phyloP scores from a whole-genome alignment of 2,113 vertebrate genomes.

The Tichodroma muraria region DNA sequence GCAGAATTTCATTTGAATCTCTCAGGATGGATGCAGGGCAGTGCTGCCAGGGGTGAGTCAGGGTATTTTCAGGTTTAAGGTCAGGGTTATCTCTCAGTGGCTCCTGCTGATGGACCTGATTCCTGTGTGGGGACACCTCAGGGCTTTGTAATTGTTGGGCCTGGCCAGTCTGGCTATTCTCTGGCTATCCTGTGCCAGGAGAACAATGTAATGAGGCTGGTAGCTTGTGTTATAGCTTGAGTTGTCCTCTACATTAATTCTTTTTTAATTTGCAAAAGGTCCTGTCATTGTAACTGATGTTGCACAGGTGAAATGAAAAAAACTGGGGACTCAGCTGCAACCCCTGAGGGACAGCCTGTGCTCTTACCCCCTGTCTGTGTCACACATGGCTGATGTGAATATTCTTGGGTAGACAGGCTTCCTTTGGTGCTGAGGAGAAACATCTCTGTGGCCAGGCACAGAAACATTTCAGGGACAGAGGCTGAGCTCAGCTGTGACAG shows the following conservation, averaged over 20 bases:
- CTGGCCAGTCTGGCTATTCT: background rate
- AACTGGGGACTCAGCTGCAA: background rate
- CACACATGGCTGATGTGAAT: background rate
- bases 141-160: rapidly evolving
- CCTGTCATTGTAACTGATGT: background rate
- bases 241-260: background rate
- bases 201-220: background rate
- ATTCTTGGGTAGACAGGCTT: background rate
- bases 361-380: background rate
- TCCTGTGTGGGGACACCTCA: background rate
- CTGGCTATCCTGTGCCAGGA: background rate
- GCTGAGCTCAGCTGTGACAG: background rate
- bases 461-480: background rate
- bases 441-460: background rate
- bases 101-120: background rate
- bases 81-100: background rate
- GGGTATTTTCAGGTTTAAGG: background rate
- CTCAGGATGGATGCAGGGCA: background rate
- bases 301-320: background rate
- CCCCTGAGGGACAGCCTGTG: rapidly evolving
- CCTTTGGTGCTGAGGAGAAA: background rate
- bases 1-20: background rate
- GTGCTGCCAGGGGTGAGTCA: background rate
- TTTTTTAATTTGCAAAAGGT: background rate
- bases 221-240: background rate